Percentiles rank a stretch among this genome's conserved stretches.
Conservation (phyloP, 2,888 invertebrate genomes). For the Campoplex nolae region DNA sequence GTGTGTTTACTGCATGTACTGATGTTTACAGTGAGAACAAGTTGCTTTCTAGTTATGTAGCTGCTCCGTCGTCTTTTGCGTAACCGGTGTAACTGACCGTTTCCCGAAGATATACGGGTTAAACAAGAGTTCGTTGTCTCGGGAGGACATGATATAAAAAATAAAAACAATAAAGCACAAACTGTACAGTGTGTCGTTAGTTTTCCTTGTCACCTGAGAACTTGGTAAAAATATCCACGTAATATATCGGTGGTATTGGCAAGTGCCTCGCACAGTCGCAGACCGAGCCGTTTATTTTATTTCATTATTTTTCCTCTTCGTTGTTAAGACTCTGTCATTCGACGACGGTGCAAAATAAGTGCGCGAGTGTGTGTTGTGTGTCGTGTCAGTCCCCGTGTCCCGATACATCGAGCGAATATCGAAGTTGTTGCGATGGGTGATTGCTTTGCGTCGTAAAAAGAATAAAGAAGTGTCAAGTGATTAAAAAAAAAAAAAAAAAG, state of each 20-base stretch:
- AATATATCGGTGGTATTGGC: slow-evolving; percentile 20
- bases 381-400: background rate
- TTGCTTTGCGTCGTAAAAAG: slow-evolving; percentile 47
- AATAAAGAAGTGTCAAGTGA: background rate
- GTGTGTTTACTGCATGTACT: slow-evolving; percentile 8
- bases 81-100: slow-evolving; percentile 25
- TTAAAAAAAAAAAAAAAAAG: slow-evolving; percentile 7
- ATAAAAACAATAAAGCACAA: background rate
- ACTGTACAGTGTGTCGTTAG: background rate
- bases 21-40: slow-evolving; percentile 28
- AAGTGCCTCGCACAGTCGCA: slow-evolving; percentile 60
- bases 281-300: slow-evolving; percentile 39
- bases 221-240: background rate
- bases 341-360: slow-evolving; percentile 5
- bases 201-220: slow-evolving; percentile 2
- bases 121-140: background rate
- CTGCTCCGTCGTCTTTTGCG: slow-evolving; percentile 16
- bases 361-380: background rate
- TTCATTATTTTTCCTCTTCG: background rate
- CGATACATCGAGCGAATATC: slow-evolving; percentile 23
- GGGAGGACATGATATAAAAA: background rate
- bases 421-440: slow-evolving; percentile 46
- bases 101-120: slow-evolving; percentile 29
- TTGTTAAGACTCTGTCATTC: slow-evolving; percentile 5
- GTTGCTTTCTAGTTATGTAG: slow-evolving; percentile 28